These are phyloP conservation scores for Catharus bicknelli DNA, from an alignment of 2,113 vertebrate species.

Conservation along the genomic window DNA sequence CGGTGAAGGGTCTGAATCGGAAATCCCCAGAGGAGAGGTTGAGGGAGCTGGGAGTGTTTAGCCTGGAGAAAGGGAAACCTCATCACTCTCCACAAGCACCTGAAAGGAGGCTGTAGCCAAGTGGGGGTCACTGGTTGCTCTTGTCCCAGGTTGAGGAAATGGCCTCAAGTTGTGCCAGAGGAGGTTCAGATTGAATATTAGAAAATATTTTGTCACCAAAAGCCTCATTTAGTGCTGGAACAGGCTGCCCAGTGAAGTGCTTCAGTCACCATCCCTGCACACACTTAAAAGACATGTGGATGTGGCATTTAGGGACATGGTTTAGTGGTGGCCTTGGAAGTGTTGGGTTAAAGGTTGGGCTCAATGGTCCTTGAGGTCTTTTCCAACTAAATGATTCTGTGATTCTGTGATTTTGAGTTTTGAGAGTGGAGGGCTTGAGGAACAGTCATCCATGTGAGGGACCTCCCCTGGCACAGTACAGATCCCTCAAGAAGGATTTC, in stretches of 20 bases:
- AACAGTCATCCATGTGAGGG: rapidly evolving
- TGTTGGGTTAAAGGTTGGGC: not conserved
- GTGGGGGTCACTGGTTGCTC: not conserved
- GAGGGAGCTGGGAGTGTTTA: not conserved
- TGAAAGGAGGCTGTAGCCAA: not conserved
- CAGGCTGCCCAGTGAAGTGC: not conserved
- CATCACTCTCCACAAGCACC: not conserved
- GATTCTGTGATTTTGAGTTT: not conserved
- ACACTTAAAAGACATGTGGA: not conserved
- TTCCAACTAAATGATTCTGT: not conserved
- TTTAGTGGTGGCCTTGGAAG: not conserved
- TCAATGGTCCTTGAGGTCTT: not conserved
- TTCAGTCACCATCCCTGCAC: not conserved
- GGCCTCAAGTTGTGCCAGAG: not conserved
- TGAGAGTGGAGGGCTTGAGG: not conserved
- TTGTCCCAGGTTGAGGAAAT: not conserved
- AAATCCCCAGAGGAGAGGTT: not conserved
- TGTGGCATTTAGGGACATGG: not conserved
- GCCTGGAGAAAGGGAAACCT: not conserved
- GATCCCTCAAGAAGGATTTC: not conserved
- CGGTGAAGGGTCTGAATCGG: not conserved
- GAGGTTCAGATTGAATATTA: not conserved
- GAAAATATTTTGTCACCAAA: not conserved
- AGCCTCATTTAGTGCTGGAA: rapidly evolving
- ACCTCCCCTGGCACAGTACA: not conserved